Conservation (phyloP, 2,888 invertebrate genomes). For the Phengaris alcon region DNA sequence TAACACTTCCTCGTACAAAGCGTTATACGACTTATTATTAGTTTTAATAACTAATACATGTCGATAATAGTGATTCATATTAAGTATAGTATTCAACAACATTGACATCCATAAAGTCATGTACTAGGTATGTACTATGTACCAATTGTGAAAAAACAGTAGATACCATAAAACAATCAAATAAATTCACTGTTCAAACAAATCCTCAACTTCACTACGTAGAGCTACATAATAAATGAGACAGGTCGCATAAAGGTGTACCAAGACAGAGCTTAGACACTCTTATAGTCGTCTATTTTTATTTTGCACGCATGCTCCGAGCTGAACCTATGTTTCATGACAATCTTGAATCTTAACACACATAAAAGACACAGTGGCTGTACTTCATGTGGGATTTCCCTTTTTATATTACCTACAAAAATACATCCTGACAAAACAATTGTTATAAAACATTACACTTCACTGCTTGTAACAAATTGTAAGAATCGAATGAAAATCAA, state of each 20-base stretch:
- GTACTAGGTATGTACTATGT: too few species aligned
- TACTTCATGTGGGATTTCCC: not conserved
- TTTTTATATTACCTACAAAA: too few species aligned
- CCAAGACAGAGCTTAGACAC: not conserved
- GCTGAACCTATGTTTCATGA: not conserved
- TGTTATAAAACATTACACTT: too few species aligned
- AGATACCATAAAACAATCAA: not conserved
- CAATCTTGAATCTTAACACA: not conserved
- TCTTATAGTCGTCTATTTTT: not conserved
- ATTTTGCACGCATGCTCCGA: not conserved
- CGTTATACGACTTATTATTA: constrained; percentile 50
- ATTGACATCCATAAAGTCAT: not conserved
- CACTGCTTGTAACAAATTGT: not conserved
- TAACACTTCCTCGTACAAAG: constrained; percentile 65
- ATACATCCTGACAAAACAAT: too few species aligned
- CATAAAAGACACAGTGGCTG: not conserved
- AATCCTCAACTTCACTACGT: not conserved
- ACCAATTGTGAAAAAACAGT: too few species aligned
- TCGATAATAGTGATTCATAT: constrained; percentile 5
- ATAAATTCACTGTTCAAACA: not conserved
- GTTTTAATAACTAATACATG: constrained; percentile 14
- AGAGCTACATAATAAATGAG: not conserved
- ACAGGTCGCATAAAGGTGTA: not conserved
- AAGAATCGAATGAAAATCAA: not conserved
- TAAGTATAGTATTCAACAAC: not conserved